Base-by-base conservation (phyloP, 2,888 invertebrate genomes). In the Epistrophe grossulariae region DNA sequence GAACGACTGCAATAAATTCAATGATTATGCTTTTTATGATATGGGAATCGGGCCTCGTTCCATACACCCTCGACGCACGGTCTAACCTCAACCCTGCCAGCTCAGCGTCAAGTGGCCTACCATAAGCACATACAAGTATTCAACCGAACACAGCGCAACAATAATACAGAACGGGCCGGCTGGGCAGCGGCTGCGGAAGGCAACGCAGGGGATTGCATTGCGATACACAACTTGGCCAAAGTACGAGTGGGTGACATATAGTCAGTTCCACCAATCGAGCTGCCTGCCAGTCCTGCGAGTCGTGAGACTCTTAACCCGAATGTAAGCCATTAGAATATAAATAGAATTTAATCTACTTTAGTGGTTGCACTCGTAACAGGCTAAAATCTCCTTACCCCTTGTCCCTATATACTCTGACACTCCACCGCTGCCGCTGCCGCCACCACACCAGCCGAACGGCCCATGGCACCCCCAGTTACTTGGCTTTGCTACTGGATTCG, bases 291-390 rank as follows among this genome's bases (percentile, higher is more conserved):
- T 76, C 50, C 57, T 80, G 57, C 13, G 48, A 62, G 57, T 78
- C 78, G 78, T 81, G 78, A 78, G 81, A 79, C 82, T 87, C 82
- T 82, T 87, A 87, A 79, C 85, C 85, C 82, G 82, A 82, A 78
- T 85, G 85, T 85, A 78, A 85, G 85, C 82, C 82, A 85, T 85
- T 85, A 85, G 85, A 85, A 82, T 85, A 85, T 82, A 85, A 85
- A 85, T 82, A 85, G 85, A 85, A 85, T 82, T 74, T 78, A 85
- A 85, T 85, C 82, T 74, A 79, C 82, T 82, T 82, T 85, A 85
- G 82, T 70, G 82, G 85, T 85, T 85, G 85, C 85, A 85, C 82
- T 85, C 74, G 62, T 73, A 74, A 78, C 68, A 64, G 74, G 70
- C 62, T 31, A 40, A 70, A 70, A 55, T 55, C 50, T 68, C 35